Evolutionary conservation across 2,888 invertebrate genomes (phyloP), one percentile per base, ranked within the genome.

Genomic region (Himalopsyche tibetana): DNA sequence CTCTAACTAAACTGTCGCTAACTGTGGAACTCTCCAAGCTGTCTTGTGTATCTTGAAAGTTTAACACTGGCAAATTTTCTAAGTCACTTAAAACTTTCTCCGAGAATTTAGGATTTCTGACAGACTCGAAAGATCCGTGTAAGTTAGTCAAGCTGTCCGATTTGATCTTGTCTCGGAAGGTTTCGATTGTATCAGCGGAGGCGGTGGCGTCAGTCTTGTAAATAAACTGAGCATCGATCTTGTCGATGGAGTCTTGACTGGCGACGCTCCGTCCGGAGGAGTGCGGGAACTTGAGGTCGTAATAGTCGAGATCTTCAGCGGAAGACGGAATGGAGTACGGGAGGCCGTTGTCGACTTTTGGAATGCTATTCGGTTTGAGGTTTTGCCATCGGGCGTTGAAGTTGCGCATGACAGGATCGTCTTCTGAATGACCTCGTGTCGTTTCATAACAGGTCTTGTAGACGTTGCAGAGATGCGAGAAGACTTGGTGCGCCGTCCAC

Each of bases 381-480:
- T 92, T 93, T 89, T 96, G 95, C 96, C 97, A 97, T 84, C 96
- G 94, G 79, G 94, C 93, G 89, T 96, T 96, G 90, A 97, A 97
- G 90, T 96, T 94, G 81, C 92, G 93, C 5, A 84, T 84, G 19
- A 85, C 55, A 17, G 84, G 80, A 40, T 89, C 86, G 55, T 89
- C 86, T 17, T 89, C 84, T 55, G 88, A 80, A 6, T 89, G 89
- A 40, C 90, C 85, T 80, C 89, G 89, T n/a, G 90, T 89, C 15
- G 89, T 90, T 17, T 89, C 89, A 36, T 89, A 89, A 88, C 92
- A 93, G 28, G 92, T 91, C 45, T 90, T 90, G 89, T 92, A 90
- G 55, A 94, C 91, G 89, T 93, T 92, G 80, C 91, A 90, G 81
- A 94, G 90, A 0, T 93, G 91, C 28, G 93, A 93, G 88, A 92